A percentile compares a stretch with the other conserved stretches of the same genome.
These are phyloP conservation scores for Callosobruchus maculatus DNA, from an alignment of 2,888 invertebrate species.

Conservation along the genomic window DNA sequence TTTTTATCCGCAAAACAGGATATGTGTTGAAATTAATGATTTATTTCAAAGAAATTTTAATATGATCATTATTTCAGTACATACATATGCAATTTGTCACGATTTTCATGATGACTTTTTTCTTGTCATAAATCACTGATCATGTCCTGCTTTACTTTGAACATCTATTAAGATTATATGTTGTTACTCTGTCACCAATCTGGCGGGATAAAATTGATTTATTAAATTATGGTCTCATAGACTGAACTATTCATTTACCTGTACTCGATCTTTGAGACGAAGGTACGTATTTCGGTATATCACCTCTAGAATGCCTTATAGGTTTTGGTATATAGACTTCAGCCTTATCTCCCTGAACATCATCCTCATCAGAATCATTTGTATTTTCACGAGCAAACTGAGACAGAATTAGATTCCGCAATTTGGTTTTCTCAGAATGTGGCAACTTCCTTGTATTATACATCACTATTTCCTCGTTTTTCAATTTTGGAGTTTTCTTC, in stretches of 20 bases:
- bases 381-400: slow-evolving; percentile 28
- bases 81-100: too few relatives aligned
- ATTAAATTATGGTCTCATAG: background rate
- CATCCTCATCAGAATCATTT: background rate
- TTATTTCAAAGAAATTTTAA: too few relatives aligned
- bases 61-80: too few relatives aligned
- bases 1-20: too few relatives aligned
- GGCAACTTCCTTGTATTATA: slow-evolving; percentile 23
- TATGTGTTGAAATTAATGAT: too few relatives aligned
- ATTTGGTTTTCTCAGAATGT: slow-evolving; percentile 36
- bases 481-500: background rate
- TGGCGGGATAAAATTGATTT: too few relatives aligned
- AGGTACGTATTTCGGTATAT: slow-evolving; percentile 30
- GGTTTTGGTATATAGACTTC: slow-evolving; percentile 38
- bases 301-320: slow-evolving; percentile 21
- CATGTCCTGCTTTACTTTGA: too few relatives aligned
- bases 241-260: slow-evolving; percentile 4
- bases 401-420: slow-evolving; percentile 36
- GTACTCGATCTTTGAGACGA: slow-evolving; percentile 9
- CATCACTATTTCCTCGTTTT: background rate
- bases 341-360: slow-evolving; percentile 37
- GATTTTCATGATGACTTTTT: too few relatives aligned
- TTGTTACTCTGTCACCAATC: too few relatives aligned
- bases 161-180: too few relatives aligned
- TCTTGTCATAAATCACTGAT: too few relatives aligned